Conservation (phyloP, 2,888 invertebrate species). For the Arctia plantaginis region DNA sequence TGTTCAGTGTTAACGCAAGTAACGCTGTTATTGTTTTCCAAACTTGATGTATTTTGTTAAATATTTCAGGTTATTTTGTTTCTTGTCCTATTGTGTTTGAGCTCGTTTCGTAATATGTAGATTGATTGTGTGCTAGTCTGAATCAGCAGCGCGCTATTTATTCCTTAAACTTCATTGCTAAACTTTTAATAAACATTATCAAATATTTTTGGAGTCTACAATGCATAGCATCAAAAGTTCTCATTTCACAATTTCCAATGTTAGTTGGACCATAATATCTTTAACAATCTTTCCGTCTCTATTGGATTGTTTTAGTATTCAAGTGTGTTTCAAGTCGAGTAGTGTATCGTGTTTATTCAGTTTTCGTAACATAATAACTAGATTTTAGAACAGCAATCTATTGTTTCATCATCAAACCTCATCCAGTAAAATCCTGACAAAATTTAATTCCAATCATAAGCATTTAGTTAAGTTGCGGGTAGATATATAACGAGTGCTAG, state of each 20-base stretch:
- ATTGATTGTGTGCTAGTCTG: conserved; percentile 41
- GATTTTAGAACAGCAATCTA: background rate
- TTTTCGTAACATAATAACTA: background rate
- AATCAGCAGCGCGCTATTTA: background rate
- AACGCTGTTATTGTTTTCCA: conserved; percentile 28
- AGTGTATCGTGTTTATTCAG: background rate
- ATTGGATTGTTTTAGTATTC: background rate
- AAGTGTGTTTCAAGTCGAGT: background rate
- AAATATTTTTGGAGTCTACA: background rate
- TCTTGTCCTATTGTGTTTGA: conserved; percentile 32
- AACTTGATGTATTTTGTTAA: conserved; percentile 49
- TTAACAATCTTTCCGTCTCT: background rate
- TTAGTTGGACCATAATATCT: background rate
- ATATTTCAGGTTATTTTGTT: conserved; percentile 50
- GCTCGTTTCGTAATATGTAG: conserved; percentile 33
- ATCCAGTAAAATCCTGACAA: background rate
- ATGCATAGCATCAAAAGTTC: no score
- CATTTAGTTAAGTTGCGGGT: background rate
- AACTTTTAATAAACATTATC: no score
- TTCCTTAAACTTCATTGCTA: background rate
- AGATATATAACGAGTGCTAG: no score
- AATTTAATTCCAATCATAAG: background rate
- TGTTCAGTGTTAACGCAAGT: conserved; percentile 24
- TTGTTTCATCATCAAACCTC: background rate
- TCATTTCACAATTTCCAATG: background rate